Evolutionary conservation across 1,140 invertebrate species (phyloP), one percentile per base, ranked within the genome.

Genomic region (Steinernema feltiae): DNA sequence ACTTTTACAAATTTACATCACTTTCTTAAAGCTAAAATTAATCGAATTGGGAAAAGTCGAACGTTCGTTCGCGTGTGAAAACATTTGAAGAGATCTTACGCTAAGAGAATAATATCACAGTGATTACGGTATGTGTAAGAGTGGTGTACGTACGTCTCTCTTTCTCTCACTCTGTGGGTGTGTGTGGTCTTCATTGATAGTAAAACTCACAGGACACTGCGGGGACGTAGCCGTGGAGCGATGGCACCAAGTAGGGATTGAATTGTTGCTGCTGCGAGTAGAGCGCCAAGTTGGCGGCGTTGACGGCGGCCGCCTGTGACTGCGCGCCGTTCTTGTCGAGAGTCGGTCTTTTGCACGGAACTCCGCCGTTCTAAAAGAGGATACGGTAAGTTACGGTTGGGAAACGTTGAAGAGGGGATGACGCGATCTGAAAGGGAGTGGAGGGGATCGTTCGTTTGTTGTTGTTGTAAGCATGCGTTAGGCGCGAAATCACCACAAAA

Each of bases 141-240:
- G n/a, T n/a, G 35, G 7, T 7, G 35, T 41, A 41, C 53, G 53
- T 7, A 21, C 2, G 53, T n/a, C 2, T 12, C 3, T 63, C 12
- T 7, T 63, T 63, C 7, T 27, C 7, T 27, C 7, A 63, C 12
- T 7, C 7, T 7, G 21, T 75, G 21, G 15, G n/a, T 29, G 70
- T 74, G 21, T 27, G 32, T n/a, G 73, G 72, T n/a, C 53, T 7
- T 63, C 53, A 63, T 63, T 63, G 53, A 27, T 63, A 63, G 53
- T 63, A 63, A 63, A 63, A 82, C 80, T 82, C 78, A 82, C 80
- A 82, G 32, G 80, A 80, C 31, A 82, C 80, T 30, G 80, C 70
- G 17, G 79, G 80, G 24, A 82, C 76, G 70, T 75, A 82, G 41
- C 80, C 81, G 53, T 80, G 80, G 30, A 81, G 76, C 3, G 63